Percentiles rank a stretch among this genome's conserved stretches.
Conservation (phyloP, 2,797 vertebrate species). For the Acanthopagrus latus region DNA sequence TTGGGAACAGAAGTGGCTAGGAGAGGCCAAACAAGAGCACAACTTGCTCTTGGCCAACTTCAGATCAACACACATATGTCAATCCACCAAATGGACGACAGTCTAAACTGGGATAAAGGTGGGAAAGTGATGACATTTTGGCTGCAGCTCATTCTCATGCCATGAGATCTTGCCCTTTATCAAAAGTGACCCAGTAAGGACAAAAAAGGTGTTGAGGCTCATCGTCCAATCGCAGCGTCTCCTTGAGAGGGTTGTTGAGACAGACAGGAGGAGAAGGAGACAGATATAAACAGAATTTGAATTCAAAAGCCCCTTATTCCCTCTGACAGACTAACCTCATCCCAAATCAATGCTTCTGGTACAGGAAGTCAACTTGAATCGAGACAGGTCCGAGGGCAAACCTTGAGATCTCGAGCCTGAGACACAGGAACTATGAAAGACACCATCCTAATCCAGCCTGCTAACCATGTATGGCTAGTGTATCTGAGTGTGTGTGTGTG, state of each 20-base stretch:
- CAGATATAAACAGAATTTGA: constrained; percentile 19
- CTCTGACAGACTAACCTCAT: constrained; percentile 16
- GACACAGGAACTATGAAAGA: constrained; percentile 47
- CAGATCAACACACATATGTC: neutral
- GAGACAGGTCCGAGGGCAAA: constrained; percentile 29
- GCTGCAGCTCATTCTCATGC: constrained; percentile 4
- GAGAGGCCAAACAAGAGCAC: neutral
- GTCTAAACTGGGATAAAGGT: neutral
- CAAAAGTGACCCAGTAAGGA: constrained; percentile 30
- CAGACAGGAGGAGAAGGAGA: neutral
- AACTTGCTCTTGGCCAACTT: neutral
- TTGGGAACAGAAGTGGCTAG: neutral
- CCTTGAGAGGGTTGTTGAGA: constrained; percentile 11
- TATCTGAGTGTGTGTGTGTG: constrained; percentile 30
- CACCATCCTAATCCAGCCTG: constrained; percentile 52
- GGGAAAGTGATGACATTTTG: constrained; percentile 8
- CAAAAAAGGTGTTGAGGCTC: constrained; percentile 17
- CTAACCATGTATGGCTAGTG: constrained; percentile 51
- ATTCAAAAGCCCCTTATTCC: constrained; percentile 20
- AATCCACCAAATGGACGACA: neutral
- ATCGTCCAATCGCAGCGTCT: constrained; percentile 39
- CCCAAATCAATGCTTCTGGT: constrained; percentile 26
- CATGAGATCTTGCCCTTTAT: constrained; percentile 8
- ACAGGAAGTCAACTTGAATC: constrained; percentile 22
- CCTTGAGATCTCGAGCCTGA: constrained; percentile 42